phyloP scores from a whole-genome alignment of 2,888 invertebrate species.

The Xestia ashworthii region DNA sequence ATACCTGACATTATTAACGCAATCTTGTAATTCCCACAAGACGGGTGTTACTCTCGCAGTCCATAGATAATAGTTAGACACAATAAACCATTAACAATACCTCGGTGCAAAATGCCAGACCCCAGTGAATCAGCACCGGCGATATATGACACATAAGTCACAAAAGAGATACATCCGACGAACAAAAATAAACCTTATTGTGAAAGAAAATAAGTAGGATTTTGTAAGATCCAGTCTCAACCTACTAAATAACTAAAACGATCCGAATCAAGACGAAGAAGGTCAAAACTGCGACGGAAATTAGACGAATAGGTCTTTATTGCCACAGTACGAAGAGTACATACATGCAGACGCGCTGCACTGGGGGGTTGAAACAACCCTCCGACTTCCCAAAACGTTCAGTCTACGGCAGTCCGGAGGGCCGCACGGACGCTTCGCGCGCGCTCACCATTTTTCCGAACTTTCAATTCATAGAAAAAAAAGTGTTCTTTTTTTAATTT shows the following conservation, averaged over 20 bases:
- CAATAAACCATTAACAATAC: slow-evolving; percentile 52
- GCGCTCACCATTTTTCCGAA: slow-evolving; percentile 64
- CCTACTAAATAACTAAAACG: slow-evolving; percentile 71
- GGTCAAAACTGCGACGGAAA: slow-evolving; percentile 78
- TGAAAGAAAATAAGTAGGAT: slow-evolving; percentile 21
- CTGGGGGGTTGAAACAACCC: slow-evolving; percentile 73
- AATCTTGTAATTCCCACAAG: slow-evolving; percentile 18
- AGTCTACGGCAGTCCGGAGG: slow-evolving; percentile 75
- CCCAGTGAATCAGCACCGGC: slow-evolving; percentile 60
- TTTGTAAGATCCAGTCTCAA: slow-evolving; percentile 19
- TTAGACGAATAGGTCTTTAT: slow-evolving; percentile 75
- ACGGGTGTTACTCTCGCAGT: not conserved
- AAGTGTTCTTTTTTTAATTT: slow-evolving; percentile 71
- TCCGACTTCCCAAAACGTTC: slow-evolving; percentile 62
- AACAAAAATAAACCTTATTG: slow-evolving; percentile 48
- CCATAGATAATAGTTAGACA: slow-evolving; percentile 4
- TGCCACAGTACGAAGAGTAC: slow-evolving; percentile 62
- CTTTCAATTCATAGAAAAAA: slow-evolving; percentile 70
- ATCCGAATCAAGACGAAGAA: slow-evolving; percentile 74
- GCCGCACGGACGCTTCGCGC: slow-evolving; percentile 65
- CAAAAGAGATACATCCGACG: slow-evolving; percentile 28
- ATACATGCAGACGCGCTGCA: slow-evolving; percentile 75
- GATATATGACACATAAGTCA: slow-evolving; percentile 49
- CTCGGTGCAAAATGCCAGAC: slow-evolving; percentile 57
- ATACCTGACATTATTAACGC: not conserved